A percentile compares a stretch with the other conserved stretches of the same genome.
These are phyloP conservation scores for Ceuthmochares aereus DNA, from an alignment of 2,113 vertebrate genomes.

Conservation along the genomic window DNA sequence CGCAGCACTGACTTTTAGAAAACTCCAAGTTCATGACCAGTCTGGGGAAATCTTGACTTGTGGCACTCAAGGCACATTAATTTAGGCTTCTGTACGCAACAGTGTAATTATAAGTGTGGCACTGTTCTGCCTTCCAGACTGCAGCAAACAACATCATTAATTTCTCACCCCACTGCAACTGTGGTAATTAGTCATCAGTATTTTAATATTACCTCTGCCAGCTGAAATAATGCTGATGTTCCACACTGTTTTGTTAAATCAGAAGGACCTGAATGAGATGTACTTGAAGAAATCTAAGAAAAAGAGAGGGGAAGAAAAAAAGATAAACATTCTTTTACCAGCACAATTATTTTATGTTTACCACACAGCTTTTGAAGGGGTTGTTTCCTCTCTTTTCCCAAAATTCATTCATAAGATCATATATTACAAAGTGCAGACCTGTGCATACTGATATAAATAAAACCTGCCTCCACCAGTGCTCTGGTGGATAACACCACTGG, in stretches of 20 bases:
- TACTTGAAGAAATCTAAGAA: constrained; percentile 79
- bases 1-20: not conserved
- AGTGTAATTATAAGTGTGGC: constrained; percentile 23
- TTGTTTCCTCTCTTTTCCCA: not conserved
- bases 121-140: not conserved
- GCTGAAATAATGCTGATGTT: constrained; percentile 88
- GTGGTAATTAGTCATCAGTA: constrained; percentile 35
- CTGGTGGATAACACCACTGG: not conserved
- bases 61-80: not conserved
- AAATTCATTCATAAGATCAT: not conserved
- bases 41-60: not conserved
- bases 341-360: not conserved
- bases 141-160: not conserved
- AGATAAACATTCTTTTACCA: not conserved
- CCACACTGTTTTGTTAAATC: constrained; percentile 84
- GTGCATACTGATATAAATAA: not conserved
- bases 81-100: constrained; percentile 29
- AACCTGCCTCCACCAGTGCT: not conserved
- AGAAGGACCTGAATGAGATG: constrained; percentile 74
- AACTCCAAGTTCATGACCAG: not conserved
- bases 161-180: constrained; percentile 1
- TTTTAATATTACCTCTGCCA: constrained; percentile 84
- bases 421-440: not conserved
- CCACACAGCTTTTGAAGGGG: not conserved
- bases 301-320: constrained; percentile 8